Conservation (phyloP, 2,797 vertebrate genomes). For the Luscinia luscinia region DNA sequence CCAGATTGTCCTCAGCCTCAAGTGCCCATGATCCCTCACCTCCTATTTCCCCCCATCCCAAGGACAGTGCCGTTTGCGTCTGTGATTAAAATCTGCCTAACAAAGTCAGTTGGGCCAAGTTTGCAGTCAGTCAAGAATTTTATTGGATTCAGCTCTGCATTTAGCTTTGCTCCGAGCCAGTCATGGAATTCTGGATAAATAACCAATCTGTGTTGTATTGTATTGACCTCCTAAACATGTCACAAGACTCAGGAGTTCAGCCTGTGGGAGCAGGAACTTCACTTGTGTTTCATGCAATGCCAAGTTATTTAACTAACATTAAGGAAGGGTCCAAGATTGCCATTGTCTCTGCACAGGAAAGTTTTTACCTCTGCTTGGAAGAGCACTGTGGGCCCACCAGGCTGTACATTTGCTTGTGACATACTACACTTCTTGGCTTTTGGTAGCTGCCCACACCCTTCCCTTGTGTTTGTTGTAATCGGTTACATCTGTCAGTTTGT, state of each 20-base stretch:
- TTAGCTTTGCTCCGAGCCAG: neutral
- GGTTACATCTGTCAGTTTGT: conserved; percentile 55
- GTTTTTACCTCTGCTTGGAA: conserved; percentile 3
- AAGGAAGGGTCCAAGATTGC: neutral
- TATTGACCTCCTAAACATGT: neutral
- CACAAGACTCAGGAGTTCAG: neutral
- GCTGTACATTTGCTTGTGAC: conserved; percentile 22
- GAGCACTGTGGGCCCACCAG: neutral
- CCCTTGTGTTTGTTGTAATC: conserved; percentile 51
- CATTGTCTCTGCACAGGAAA: neutral
- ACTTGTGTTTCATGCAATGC: neutral
- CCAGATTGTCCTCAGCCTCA: neutral
- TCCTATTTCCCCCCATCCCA: neutral
- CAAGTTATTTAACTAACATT: neutral
- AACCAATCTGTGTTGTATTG: neutral
- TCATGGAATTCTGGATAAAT: neutral
- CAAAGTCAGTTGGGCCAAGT: neutral
- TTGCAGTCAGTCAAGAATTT: conserved; percentile 24
- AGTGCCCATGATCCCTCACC: neutral
- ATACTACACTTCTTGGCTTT: conserved; percentile 55
- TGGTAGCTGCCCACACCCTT: conserved; percentile 55
- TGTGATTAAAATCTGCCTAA: conserved; percentile 18
- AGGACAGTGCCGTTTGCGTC: fast-evolving
- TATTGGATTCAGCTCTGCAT: neutral
- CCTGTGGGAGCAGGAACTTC: neutral